A percentile compares a stretch with the other conserved stretches of the same genome.
phyloP scores from a whole-genome alignment of 2,888 invertebrate genomes.

The Carcina quercana region DNA sequence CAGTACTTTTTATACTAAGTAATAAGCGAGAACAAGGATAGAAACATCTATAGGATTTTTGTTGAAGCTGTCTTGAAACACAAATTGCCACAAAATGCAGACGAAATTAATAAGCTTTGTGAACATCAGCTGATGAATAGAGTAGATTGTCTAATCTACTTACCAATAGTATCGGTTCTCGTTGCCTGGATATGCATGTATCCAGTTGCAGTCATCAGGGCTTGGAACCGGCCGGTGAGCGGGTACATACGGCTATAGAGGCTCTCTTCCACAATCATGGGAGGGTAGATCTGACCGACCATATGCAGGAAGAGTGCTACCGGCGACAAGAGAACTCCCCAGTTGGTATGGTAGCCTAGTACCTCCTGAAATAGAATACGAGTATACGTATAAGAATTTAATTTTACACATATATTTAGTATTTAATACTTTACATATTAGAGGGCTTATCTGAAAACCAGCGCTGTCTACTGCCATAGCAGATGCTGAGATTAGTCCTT shows the following conservation, averaged over 20 bases:
- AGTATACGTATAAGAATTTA: background rate
- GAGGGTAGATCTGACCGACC: slow-evolving; percentile 72
- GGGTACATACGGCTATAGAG: slow-evolving; percentile 43
- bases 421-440: no score
- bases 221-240: slow-evolving; percentile 19
- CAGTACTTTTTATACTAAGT: no score
- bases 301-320: slow-evolving; percentile 36
- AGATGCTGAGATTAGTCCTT: no score
- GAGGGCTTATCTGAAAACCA: no score
- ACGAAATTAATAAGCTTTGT: no score
- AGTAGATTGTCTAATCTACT: no score
- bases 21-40: no score
- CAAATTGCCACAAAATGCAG: no score
- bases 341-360: slow-evolving; percentile 76
- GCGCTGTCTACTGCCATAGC: no score
- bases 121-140: no score
- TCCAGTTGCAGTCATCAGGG: slow-evolving; percentile 34
- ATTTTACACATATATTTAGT: background rate
- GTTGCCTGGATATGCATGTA: slow-evolving; percentile 86
- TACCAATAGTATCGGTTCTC: slow-evolving; percentile 85
- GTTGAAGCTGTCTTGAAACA: no score
- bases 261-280: slow-evolving; percentile 61
- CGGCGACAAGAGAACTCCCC: slow-evolving; percentile 53
- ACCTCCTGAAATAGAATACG: slow-evolving; percentile 48
- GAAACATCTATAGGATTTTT: no score